Base-by-base conservation (phyloP, 2,113 vertebrate genomes). In the Nothobranchius kuhntae region DNA sequence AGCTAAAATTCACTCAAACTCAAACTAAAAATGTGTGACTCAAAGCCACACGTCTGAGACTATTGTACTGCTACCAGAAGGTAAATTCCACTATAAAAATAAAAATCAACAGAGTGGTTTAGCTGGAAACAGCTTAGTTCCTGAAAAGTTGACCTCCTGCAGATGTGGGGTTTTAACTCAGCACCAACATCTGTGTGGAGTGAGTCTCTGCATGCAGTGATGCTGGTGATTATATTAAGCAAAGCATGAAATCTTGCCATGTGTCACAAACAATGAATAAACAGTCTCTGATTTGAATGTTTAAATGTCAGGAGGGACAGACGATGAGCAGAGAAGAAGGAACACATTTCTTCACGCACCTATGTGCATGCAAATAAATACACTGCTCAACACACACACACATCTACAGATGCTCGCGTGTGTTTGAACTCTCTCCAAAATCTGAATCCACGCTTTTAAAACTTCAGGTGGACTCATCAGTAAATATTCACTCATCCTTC, bases 231-330 rank as follows among this genome's bases (percentile, higher is more conserved):
- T 55, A 63, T 58, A 52, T 64, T 48, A 57, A 77, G 75, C 55
- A 58, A 82, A 61, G 44, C 51, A 55, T 9, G 12, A 77, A 81
- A 81, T 83, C 65, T 66, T 75, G 77, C 67, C 68, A 69, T 84
- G 77, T 72, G 72, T 56, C 66, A 74, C 58, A 75, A 61, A 80
- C 54, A 50, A 36, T 2, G 46, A 11, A 68, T 67, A 78, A 71
- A 83, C 57, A 68, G 24, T 46, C 14, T 76, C 80, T 81, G 74
- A 87, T 87, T 87, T 89, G 79, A 87, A 84, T 89, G 83, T 84
- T 68, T 86, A 86, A 89, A 89, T 86, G 87, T 89, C 87, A 89
- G 26, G 56, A 1, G 7, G 60, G 61, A 51, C 58, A 51, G 60
- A 78, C 17, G 58, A 62, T 15, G 68, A 76, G 73, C 54, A 46